phyloP scores from a whole-genome alignment of 2,797 vertebrate species.

The Nasua narica region DNA sequence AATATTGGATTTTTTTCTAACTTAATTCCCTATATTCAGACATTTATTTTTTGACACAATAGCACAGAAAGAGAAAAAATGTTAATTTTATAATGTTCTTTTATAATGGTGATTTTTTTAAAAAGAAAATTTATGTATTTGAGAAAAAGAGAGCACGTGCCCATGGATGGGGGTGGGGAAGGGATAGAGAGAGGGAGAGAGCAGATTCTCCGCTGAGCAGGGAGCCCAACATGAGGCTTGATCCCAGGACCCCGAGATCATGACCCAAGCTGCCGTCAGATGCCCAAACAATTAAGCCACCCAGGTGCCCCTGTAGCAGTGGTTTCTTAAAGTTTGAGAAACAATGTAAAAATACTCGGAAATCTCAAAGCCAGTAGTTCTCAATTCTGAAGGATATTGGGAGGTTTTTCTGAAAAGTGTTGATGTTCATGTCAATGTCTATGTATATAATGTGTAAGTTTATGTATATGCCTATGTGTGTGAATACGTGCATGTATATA shows the following conservation, averaged over 20 bases:
- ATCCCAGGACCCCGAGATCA: background rate
- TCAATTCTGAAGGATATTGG: background rate
- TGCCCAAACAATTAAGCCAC: background rate
- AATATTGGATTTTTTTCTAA: background rate
- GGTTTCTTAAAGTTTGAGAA: background rate
- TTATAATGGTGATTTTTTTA: background rate
- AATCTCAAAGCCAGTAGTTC: background rate
- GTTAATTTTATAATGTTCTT: background rate
- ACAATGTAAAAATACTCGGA: background rate
- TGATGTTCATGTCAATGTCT: background rate
- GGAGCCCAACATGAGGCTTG: background rate
- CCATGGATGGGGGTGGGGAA: background rate
- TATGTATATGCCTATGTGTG: background rate
- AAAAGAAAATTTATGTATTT: background rate
- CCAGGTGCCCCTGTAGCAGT: background rate
- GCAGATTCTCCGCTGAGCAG: background rate
- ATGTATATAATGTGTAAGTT: background rate
- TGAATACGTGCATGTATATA: background rate
- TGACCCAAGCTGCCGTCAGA: background rate
- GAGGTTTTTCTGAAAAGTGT: background rate
- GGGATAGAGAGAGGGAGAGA: background rate
- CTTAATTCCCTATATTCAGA: background rate
- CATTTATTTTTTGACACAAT: background rate
- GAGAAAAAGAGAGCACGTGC: too few relatives aligned
- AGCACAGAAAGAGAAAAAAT: background rate